Base-by-base conservation (phyloP, 2,113 vertebrate species). In the Poeciliopsis turrubarensis region DNA sequence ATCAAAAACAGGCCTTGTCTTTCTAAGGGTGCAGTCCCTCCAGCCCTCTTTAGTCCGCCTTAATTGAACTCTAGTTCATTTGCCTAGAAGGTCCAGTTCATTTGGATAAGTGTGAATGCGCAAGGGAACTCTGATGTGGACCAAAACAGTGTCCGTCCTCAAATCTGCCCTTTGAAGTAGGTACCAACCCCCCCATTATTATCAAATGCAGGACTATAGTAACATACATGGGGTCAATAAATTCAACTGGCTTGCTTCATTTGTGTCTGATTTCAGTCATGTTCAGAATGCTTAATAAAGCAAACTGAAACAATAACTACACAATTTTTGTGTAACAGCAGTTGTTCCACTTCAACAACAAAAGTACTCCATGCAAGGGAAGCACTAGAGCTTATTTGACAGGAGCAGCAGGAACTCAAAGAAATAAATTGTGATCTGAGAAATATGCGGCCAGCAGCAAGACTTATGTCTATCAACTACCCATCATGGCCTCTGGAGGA, bases 361-460 rank as follows among this genome's bases (percentile, higher is more conserved):
- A 26, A 13, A 10, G 26, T 7, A 14, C 3, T 2, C 5, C 8
- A 19, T 25, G n/a, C 14, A 29, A n/a, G 5, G 6, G 65, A 44
- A 39, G n/a, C 14, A 34, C 8, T 26, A n/a, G 11, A 66, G 34
- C 5, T 34, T 9, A 66, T 41, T 27, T 41, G 34, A 39, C 26
- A 66, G n/a, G 41, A 67, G 65, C 37, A 44, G 37, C 39, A 29
- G 65, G 65, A 67, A 44, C 3, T 41, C n/a, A 44, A 17, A 6
- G 27, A 29, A 67, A 29, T 67, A 41, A 26, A 27, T 19, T 60
- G 69, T 60, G 54, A 71, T 29, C 68, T 51, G 67, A 57, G 47
- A 60, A 29, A 67, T 41, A 27, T 13, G n/a, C 22, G 22, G n/a
- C 12, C 51, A 19, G 68, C 31, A 70, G 31, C 19, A 60, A 14